phyloP scores from a whole-genome alignment of 2,888 invertebrate species.

The Acronicta leporina region DNA sequence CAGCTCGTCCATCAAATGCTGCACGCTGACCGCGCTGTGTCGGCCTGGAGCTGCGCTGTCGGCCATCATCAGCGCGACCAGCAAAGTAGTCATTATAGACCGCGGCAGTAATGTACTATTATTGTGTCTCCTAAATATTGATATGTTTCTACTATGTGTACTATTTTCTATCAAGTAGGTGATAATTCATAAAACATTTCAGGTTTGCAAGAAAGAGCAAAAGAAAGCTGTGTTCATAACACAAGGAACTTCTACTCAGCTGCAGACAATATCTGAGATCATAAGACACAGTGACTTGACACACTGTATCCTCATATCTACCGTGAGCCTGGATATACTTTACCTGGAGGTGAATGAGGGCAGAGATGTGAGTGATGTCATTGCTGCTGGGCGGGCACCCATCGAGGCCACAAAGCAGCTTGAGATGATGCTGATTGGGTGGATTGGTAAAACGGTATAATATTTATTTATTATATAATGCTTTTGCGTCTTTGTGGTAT shows the following conservation, averaged over 20 bases:
- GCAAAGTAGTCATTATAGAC: no score
- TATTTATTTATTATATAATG: background rate
- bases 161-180: no score
- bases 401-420: constrained; percentile 73
- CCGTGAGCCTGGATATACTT: constrained; percentile 88
- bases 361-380: constrained; percentile 75
- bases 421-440: constrained; percentile 77
- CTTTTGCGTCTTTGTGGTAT: no score
- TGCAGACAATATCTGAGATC: constrained; percentile 89
- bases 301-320: constrained; percentile 90
- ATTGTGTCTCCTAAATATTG: no score
- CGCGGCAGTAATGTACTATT: no score
- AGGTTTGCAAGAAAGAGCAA: constrained; percentile 75
- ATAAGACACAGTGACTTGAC: constrained; percentile 90
- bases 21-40: no score
- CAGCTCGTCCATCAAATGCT: no score
- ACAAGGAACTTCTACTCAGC: constrained; percentile 86
- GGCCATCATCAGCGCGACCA: no score
- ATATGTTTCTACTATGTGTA: no score
- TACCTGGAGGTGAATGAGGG: constrained; percentile 81
- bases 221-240: constrained; percentile 89
- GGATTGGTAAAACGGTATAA: constrained; percentile 89
- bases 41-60: no score
- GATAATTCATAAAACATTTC: constrained; percentile 29
- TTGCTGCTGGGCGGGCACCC: constrained; percentile 72